A percentile compares a stretch with the other conserved stretches of the same genome.
Conservation (phyloP, 53 echinoderm and acorn worm genomes). For the Echinarachnius parma region DNA sequence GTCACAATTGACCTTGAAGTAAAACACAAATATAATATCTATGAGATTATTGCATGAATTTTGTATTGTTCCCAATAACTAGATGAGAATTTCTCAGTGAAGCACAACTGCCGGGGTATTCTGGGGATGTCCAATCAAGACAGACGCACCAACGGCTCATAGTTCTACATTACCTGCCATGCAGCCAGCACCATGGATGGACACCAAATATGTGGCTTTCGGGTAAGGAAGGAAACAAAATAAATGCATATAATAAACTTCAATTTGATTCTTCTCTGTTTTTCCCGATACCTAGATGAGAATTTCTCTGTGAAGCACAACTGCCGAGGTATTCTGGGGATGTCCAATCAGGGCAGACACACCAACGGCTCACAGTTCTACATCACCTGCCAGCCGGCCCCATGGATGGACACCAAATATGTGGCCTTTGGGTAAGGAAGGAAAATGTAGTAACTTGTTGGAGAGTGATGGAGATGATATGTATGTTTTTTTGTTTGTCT, state of each 20-base stretch:
- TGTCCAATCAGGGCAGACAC: slow-evolving; percentile 95
- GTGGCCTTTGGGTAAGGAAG: slow-evolving; percentile 94
- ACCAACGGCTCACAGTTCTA: slow-evolving; percentile 99
- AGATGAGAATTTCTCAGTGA: slow-evolving; percentile 94
- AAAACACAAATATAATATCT: too few relatives aligned
- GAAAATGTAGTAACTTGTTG: too few relatives aligned
- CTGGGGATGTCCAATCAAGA: slow-evolving; percentile 96
- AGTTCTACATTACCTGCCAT: slow-evolving; percentile 95
- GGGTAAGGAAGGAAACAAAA: slow-evolving; percentile 74
- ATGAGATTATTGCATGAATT: too few relatives aligned
- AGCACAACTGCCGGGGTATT: slow-evolving; percentile 77
- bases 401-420: slow-evolving; percentile 99
- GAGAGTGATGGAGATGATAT: neutral
- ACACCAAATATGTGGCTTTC: slow-evolving; percentile 97
- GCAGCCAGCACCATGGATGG: slow-evolving; percentile 96
- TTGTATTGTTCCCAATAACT: neutral
- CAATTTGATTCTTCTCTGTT: neutral
- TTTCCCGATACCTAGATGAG: slow-evolving; percentile 81
- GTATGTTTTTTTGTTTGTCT: neutral
- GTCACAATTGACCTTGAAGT: too few relatives aligned
- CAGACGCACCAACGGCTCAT: slow-evolving; percentile 93
- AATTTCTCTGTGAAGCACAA: slow-evolving; percentile 84
- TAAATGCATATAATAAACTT: too few relatives aligned
- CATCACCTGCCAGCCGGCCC: slow-evolving; percentile 83
- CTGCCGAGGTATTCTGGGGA: slow-evolving; percentile 81